Evolutionary conservation across 2,797 vertebrate species (phyloP).

Genomic region (Limosa lapponica): DNA sequence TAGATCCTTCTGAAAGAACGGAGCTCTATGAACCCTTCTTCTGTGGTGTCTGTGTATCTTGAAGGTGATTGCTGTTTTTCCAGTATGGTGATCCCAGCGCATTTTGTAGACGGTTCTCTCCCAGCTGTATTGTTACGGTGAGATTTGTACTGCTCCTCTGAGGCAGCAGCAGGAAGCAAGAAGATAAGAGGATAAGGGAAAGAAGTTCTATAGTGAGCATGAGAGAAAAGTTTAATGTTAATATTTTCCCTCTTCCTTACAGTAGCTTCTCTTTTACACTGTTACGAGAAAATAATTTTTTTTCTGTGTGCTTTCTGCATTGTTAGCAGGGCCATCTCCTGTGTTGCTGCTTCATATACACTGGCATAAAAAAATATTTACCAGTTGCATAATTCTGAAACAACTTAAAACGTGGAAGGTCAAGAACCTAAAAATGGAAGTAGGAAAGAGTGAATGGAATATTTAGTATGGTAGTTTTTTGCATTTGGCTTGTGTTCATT

Average conservation of each 20-base stretch:
- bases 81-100: background rate
- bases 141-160: background rate
- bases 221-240: background rate
- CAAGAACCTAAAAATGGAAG: background rate
- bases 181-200: background rate
- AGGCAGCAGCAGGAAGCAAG: background rate
- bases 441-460: background rate
- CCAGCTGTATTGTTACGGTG: background rate
- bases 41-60: background rate
- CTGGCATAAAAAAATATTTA: background rate
- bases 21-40: background rate
- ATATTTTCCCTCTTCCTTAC: background rate
- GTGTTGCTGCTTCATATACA: background rate
- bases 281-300: accelerated
- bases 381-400: background rate
- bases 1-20: background rate
- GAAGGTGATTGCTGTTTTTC: background rate
- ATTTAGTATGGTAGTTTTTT: background rate
- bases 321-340: background rate
- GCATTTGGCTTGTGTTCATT: background rate
- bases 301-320: background rate
- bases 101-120: background rate
- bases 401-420: background rate
- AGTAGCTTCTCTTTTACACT: background rate
- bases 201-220: background rate